phyloP scores from a whole-genome alignment of 2,113 vertebrate genomes.

The Pavo muticus region DNA sequence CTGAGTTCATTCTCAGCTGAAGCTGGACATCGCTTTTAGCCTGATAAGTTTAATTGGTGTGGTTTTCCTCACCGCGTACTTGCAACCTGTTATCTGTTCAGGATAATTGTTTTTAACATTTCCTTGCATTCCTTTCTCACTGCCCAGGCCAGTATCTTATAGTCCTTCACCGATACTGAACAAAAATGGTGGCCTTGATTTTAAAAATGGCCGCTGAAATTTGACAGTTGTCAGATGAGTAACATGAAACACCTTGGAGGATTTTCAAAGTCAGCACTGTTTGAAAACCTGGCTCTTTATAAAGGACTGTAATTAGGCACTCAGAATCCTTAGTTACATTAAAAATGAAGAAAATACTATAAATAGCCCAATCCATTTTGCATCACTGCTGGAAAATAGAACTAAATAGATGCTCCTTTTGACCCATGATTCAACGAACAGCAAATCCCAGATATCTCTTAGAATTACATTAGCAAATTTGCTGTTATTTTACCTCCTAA shows the following conservation, averaged over 20 bases:
- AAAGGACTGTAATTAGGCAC: not conserved
- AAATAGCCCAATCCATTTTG: not conserved
- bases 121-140: not conserved
- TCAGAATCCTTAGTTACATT: not conserved
- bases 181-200: not conserved
- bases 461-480: not conserved
- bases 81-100: not conserved
- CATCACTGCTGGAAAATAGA: not conserved
- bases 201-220: not conserved
- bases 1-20: not conserved
- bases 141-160: not conserved
- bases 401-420: not conserved
- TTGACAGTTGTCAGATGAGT: not conserved
- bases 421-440: not conserved
- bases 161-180: not conserved
- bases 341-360: not conserved
- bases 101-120: not conserved
- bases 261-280: slow-evolving; percentile 10
- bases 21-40: not conserved
- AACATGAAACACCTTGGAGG: not conserved
- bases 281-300: slow-evolving; percentile 7
- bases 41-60: not conserved
- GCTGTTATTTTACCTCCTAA: not conserved
- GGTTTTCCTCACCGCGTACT: not conserved
- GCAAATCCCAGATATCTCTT: slow-evolving; percentile 5